Percentiles rank a stretch among this genome's conserved stretches.
These are phyloP conservation scores for Hylomyscus alleni DNA, from an alignment of 2,797 vertebrate species.

Conservation along the genomic window DNA sequence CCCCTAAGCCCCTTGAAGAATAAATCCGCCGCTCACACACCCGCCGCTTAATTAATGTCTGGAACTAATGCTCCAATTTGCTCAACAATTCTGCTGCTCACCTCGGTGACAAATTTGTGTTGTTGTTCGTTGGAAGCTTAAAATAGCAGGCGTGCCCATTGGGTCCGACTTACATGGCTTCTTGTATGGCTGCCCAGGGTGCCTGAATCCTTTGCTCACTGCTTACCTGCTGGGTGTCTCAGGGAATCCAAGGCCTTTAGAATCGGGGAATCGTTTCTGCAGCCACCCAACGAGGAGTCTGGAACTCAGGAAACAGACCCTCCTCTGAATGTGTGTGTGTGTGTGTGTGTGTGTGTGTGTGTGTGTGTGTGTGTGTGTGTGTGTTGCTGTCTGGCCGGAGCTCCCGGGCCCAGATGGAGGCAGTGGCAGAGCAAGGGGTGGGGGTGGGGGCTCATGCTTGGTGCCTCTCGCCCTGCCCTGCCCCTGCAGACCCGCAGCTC, in stretches of 20 bases:
- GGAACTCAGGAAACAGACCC: slow-evolving; percentile 23
- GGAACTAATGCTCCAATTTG: slow-evolving; percentile 89
- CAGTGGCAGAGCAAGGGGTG: not conserved
- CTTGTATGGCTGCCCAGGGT: slow-evolving; percentile 65
- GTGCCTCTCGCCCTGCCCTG: slow-evolving; percentile 27
- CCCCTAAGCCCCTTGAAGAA: slow-evolving; percentile 55
- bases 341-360: not conserved
- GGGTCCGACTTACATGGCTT: slow-evolving; percentile 71
- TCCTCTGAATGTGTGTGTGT: not conserved
- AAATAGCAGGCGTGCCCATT: slow-evolving; percentile 80
- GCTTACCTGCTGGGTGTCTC: slow-evolving; percentile 28
- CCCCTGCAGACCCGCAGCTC: slow-evolving; percentile 95
- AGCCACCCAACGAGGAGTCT: not conserved
- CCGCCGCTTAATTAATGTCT: slow-evolving; percentile 87
- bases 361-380: not conserved
- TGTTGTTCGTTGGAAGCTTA: slow-evolving; percentile 80
- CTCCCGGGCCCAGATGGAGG: not conserved
- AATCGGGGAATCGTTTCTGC: slow-evolving; percentile 11
- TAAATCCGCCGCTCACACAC: slow-evolving; percentile 80
- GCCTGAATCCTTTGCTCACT: slow-evolving; percentile 50
- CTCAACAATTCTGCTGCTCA: slow-evolving; percentile 85
- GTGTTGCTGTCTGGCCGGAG: not conserved
- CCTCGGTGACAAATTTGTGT: slow-evolving; percentile 84
- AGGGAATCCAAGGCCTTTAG: slow-evolving; percentile 3
- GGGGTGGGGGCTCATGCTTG: not conserved